Evolutionary conservation across 2,888 invertebrate species (phyloP), one percentile per base, ranked within the genome.

Genomic region (Limnephilus rhombicus): DNA sequence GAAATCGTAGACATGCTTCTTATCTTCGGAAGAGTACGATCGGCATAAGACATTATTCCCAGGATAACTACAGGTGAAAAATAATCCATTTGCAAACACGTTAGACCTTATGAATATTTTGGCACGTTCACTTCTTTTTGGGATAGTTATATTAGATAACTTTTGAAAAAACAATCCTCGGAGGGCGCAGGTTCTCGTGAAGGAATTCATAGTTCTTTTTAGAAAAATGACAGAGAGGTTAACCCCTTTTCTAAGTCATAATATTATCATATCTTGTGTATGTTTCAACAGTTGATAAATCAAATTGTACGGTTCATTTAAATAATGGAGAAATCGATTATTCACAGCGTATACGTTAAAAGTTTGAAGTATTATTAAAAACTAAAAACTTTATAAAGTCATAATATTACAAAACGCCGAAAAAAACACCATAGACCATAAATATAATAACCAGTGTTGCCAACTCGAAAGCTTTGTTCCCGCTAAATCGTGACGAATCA

Each of bases 1-100:
- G 91, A 96, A 94, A 92, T 95, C 95, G 94, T 96, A 94, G 90
- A 95, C 95, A 91, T 95, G 90, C 80, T 92, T 91, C 31, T 92
- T 91, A 12, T 92, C 91, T 3, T 90, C 87, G 11, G 90, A 37
- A 37, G 87, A 88, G 89, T 91, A 91, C 12, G 80, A 29, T 89
- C 91, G 80, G 18, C 85, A 45, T 68, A 80, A 53, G 29, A 85
- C 49, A 68, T 68, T 68, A 34, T 88, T 37, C n/a, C 85, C 89
- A 45, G 85, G 34, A 31, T 85, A 85, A 80, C 81, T 68, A 34
- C 83, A 81, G 18, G 85, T 87, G 81, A 49, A 87, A 37, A 92
- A 83, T 85, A 92, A 87, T 13, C 92, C 88, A 80, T 80, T 82
- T 85, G 88, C 87, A n/a, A 90, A 80, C 12, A 92, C 90, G 41